Conservation (phyloP, 2,797 vertebrate genomes). For the Chrysolophus pictus region DNA sequence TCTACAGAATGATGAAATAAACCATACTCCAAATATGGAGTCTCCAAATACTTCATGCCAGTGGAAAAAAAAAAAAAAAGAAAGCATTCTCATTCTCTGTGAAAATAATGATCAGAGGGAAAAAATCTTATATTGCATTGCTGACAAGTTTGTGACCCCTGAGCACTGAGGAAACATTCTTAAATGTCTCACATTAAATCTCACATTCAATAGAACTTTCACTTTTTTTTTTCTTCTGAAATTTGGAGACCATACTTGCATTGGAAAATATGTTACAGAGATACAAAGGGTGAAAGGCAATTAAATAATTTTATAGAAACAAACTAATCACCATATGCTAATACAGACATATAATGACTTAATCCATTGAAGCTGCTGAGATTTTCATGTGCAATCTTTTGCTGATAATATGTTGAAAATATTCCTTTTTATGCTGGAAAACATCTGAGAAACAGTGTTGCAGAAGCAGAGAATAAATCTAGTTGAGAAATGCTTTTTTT, state of each 20-base stretch:
- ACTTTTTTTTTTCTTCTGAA: not conserved
- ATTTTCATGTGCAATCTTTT: not conserved
- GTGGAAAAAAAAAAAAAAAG: not conserved
- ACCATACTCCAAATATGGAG: not conserved
- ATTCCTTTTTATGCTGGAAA: not conserved
- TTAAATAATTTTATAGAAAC: not conserved
- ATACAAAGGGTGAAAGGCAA: not conserved
- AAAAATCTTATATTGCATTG: not conserved
- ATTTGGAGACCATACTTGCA: not conserved
- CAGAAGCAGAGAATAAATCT: not conserved
- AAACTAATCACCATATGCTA: not conserved
- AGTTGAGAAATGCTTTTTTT: not conserved
- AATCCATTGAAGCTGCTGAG: not conserved
- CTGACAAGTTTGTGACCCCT: not conserved
- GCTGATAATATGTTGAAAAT: not conserved
- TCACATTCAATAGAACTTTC: not conserved
- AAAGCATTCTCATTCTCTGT: not conserved
- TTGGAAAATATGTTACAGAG: not conserved
- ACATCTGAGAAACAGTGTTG: not conserved
- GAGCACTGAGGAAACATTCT: not conserved
- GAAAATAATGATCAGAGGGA: not conserved
- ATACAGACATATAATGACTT: not conserved
- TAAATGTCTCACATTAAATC: not conserved
- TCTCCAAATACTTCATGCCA: not conserved
- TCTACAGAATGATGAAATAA: not conserved